Percentiles rank a stretch among this genome's conserved stretches.
Evolutionary conservation across 2,797 vertebrate genomes (phyloP).

Genomic region (Sternotherus odoratus): DNA sequence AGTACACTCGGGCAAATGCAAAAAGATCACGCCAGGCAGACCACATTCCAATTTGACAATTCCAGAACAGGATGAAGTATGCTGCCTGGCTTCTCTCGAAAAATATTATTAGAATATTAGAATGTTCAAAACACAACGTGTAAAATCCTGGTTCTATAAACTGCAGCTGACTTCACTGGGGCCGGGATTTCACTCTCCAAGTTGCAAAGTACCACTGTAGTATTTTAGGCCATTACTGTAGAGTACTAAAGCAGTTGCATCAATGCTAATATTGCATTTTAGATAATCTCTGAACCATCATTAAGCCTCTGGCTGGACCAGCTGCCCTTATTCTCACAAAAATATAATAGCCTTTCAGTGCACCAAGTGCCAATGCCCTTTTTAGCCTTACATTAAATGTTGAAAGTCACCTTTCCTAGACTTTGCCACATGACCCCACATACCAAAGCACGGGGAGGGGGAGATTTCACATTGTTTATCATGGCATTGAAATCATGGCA

Average conservation of each 20-base stretch:
- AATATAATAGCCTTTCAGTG: not conserved
- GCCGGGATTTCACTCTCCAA: not conserved
- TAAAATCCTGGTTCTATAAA: not conserved
- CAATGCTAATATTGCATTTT: conserved; percentile 6
- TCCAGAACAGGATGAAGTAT: not conserved
- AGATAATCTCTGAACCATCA: not conserved
- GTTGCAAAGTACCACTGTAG: not conserved
- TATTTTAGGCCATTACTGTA: not conserved
- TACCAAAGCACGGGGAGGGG: not conserved
- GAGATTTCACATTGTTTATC: not conserved
- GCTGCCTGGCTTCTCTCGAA: not conserved
- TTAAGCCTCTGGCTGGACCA: not conserved
- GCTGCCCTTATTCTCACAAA: not conserved
- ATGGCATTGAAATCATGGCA: not conserved
- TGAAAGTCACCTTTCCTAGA: conserved; percentile 10
- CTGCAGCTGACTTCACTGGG: not conserved
- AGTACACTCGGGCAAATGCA: not conserved
- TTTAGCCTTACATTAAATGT: not conserved
- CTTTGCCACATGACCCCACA: not conserved
- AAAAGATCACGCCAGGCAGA: not conserved
- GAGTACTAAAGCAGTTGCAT: not conserved
- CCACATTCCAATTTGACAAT: not conserved
- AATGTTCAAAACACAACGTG: not conserved
- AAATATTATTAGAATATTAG: not conserved
- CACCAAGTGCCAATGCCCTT: not conserved